Percentiles rank a stretch among this genome's conserved stretches.
phyloP scores from a whole-genome alignment of 2,797 vertebrate genomes.

The Neomorphus geoffroyi region DNA sequence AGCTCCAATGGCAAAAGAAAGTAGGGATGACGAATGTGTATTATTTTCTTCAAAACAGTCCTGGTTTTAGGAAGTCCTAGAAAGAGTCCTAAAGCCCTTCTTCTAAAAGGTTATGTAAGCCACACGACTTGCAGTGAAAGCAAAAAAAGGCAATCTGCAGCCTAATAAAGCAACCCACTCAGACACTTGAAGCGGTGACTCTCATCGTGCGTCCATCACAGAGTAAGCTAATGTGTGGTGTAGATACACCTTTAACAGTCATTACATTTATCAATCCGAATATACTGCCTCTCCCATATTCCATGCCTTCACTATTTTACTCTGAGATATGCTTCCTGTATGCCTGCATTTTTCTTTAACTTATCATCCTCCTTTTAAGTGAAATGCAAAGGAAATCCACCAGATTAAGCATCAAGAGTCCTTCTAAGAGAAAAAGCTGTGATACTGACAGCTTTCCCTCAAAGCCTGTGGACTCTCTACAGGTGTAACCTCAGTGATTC shows the following conservation, averaged over 20 bases:
- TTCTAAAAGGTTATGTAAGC: not conserved
- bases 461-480: not conserved
- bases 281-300: not conserved
- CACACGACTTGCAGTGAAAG: not conserved
- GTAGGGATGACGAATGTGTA: not conserved
- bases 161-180: not conserved
- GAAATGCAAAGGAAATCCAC: not conserved
- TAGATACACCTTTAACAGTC: not conserved
- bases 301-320: not conserved
- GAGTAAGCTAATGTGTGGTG: not conserved
- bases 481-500: not conserved
- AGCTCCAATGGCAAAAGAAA: not conserved
- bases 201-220: not conserved
- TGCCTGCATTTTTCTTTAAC: not conserved
- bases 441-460: not conserved
- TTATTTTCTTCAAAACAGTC: not conserved
- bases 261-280: not conserved
- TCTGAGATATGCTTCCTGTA: too few relatives aligned
- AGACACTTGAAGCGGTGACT: not conserved
- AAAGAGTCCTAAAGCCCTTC: not conserved
- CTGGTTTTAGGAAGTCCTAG: not conserved
- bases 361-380: not conserved
- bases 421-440: not conserved
- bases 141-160: not conserved
- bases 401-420: not conserved